These are phyloP conservation scores for Scatophagus argus DNA, from an alignment of 2,113 vertebrate species.

Conservation along the genomic window DNA sequence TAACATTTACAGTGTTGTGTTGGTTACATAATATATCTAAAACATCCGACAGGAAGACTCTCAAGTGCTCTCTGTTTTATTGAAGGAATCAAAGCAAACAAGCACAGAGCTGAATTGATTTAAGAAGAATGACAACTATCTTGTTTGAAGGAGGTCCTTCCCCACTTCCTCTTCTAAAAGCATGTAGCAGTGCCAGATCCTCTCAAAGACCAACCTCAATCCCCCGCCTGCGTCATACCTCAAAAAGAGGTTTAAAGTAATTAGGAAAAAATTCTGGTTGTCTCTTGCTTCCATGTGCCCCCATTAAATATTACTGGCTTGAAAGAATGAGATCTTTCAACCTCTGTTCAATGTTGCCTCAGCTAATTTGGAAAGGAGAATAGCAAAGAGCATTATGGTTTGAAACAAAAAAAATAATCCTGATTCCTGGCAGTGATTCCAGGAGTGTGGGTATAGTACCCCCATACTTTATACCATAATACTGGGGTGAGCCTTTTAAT, in stretches of 20 bases:
- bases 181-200: not conserved
- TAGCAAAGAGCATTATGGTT: slow-evolving; percentile 59
- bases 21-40: not conserved
- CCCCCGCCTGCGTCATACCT: slow-evolving; percentile 43
- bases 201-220: slow-evolving; percentile 27
- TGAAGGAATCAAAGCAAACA: slow-evolving; percentile 11
- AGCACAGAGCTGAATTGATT: not conserved
- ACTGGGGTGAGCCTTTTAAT: slow-evolving; percentile 56
- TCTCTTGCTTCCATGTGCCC: slow-evolving; percentile 53
- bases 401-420: slow-evolving; percentile 49
- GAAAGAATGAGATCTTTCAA: slow-evolving; percentile 51
- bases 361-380: slow-evolving; percentile 54
- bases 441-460: slow-evolving; percentile 47
- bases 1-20: not conserved
- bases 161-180: slow-evolving; percentile 16
- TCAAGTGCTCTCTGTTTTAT: slow-evolving; percentile 37
- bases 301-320: slow-evolving; percentile 50
- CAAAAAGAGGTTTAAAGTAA: slow-evolving; percentile 56
- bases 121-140: slow-evolving; percentile 27
- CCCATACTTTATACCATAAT: slow-evolving; percentile 47
- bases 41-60: too few relatives aligned
- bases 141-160: slow-evolving; percentile 24
- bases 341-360: slow-evolving; percentile 39
- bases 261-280: slow-evolving; percentile 68
- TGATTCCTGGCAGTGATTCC: slow-evolving; percentile 58